Evolutionary conservation across 2,797 vertebrate species (phyloP).

Genomic region (Myoxocephalus aenaeus): DNA sequence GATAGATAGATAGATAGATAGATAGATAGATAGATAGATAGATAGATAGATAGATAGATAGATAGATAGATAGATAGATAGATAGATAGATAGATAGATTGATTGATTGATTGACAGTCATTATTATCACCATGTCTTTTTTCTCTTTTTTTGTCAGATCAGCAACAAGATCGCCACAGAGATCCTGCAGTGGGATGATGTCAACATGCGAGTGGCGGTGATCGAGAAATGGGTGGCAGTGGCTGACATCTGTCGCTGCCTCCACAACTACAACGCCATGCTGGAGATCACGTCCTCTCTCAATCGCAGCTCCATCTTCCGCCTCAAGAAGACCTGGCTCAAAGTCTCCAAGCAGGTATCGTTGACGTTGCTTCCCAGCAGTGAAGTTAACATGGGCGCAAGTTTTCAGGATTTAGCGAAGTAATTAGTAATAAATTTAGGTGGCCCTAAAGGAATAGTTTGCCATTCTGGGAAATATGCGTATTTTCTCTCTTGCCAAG

Average conservation of each 20-base stretch:
- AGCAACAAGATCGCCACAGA: conserved; percentile 96
- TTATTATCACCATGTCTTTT: neutral
- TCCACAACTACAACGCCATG: conserved; percentile 98
- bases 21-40: neutral
- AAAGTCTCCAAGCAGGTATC: conserved; percentile 97
- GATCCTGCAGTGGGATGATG: conserved; percentile 92
- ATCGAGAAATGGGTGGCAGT: conserved; percentile 99
- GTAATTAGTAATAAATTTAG: neutral
- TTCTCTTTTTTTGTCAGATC: conserved; percentile 81
- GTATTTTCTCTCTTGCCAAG: neutral
- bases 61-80: conserved; percentile 1
- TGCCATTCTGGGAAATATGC: neutral
- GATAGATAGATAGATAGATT: neutral
- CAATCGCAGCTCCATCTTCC: conserved; percentile 96
- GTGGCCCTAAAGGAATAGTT: neutral
- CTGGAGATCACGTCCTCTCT: conserved; percentile 97
- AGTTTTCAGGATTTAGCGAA: neutral
- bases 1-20: neutral
- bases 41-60: neutral
- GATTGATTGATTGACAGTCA: neutral
- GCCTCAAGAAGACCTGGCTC: conserved; percentile 98
- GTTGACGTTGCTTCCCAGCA: neutral
- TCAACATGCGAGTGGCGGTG: conserved; percentile 85
- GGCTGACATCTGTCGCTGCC: conserved; percentile 96
- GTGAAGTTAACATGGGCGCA: neutral